phyloP scores from a whole-genome alignment of 2,113 vertebrate genomes.

The Podocnemis expansa region DNA sequence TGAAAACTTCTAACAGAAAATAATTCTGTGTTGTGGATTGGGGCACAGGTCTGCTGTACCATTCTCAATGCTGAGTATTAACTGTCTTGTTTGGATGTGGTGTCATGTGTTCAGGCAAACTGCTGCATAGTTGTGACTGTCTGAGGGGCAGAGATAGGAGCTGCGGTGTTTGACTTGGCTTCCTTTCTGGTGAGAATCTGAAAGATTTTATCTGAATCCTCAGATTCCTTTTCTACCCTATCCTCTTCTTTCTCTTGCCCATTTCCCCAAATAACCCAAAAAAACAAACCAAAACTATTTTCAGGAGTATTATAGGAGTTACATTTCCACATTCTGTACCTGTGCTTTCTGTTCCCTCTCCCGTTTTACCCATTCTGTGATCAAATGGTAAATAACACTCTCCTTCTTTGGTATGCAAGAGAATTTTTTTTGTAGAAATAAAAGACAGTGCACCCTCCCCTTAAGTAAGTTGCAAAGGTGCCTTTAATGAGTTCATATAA shows the following conservation, averaged over 20 bases:
- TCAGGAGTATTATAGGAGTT: not conserved
- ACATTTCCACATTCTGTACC: not conserved
- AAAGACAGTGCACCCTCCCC: not conserved
- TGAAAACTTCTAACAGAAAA: not conserved
- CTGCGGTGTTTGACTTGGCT: conserved; percentile 62
- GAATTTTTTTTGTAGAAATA: not conserved
- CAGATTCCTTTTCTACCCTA: conserved; percentile 14
- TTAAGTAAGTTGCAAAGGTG: not conserved
- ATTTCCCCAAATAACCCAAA: not conserved
- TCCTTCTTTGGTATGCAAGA: not conserved
- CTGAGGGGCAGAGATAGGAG: conserved; percentile 48
- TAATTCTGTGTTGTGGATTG: not conserved
- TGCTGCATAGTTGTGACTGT: not conserved
- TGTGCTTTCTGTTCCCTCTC: not conserved
- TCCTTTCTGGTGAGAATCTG: conserved; percentile 53
- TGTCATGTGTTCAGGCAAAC: conserved; percentile 24
- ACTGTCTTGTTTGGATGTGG: not conserved
- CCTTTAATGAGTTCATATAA: not conserved
- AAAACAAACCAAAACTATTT: not conserved
- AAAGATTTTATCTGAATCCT: conserved; percentile 27
- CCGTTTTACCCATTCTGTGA: not conserved
- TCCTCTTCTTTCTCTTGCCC: not conserved
- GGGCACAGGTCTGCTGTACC: not conserved
- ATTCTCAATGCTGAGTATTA: conserved; percentile 9
- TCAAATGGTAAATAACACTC: not conserved